Evolutionary conservation across 2,888 invertebrate genomes (phyloP).

Genomic region (Acanthoscelides obtectus): DNA sequence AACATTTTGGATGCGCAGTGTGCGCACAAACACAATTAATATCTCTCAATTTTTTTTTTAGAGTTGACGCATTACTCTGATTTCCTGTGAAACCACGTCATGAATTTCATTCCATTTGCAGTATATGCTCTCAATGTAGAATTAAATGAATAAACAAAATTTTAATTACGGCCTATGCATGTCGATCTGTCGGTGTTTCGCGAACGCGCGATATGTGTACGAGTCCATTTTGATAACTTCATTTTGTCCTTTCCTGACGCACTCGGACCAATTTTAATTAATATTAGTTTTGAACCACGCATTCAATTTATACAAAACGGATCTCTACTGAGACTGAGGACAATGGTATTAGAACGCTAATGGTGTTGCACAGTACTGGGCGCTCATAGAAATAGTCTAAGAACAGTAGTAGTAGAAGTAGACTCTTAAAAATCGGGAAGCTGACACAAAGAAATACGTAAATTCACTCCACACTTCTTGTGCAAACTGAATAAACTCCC

Average conservation of each 20-base stretch:
- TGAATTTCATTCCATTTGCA: conserved; percentile 7
- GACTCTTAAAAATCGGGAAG: too few relatives aligned
- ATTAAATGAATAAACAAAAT: conserved; percentile 29
- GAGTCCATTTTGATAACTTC: neutral
- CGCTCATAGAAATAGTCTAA: too few relatives aligned
- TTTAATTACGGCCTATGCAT: conserved; percentile 21
- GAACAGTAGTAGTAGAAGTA: too few relatives aligned
- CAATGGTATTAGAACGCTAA: too few relatives aligned
- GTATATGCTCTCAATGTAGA: conserved; percentile 15
- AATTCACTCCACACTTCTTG: too few relatives aligned
- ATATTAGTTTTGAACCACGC: neutral
- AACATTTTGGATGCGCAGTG: too few relatives aligned
- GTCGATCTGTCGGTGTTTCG: neutral
- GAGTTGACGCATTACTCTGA: neutral
- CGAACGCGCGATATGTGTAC: neutral
- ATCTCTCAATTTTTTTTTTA: too few relatives aligned
- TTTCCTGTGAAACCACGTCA: neutral
- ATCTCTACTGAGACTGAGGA: neutral
- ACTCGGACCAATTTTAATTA: neutral
- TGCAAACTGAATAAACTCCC: too few relatives aligned
- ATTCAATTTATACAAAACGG: neutral
- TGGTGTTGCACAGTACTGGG: too few relatives aligned
- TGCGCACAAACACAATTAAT: too few relatives aligned
- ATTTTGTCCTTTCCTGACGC: neutral
- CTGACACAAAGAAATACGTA: too few relatives aligned